A percentile compares a stretch with the other conserved stretches of the same genome.
phyloP scores from a whole-genome alignment of 2,797 vertebrate species.

The Antrozous pallidus region DNA sequence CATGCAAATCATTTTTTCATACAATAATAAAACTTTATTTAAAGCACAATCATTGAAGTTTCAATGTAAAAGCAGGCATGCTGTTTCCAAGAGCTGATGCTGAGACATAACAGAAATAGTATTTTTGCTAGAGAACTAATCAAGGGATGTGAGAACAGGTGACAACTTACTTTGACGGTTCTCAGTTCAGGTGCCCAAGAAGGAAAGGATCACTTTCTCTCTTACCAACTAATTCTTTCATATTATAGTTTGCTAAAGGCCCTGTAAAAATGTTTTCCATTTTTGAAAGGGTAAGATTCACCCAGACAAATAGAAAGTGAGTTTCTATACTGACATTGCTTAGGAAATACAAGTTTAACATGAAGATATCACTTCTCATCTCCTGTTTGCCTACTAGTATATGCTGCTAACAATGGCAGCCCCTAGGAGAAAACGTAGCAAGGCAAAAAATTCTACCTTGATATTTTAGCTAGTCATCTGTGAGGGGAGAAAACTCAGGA shows the following conservation, averaged over 20 bases:
- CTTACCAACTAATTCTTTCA: background rate
- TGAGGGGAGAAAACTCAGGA: background rate
- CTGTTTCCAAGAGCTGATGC: background rate
- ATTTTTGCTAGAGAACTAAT: conserved; percentile 51
- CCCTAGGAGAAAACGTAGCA: background rate
- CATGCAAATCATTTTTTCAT: background rate
- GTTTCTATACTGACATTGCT: background rate
- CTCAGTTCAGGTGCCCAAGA: conserved; percentile 16
- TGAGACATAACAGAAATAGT: background rate
- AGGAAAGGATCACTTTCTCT: conserved; percentile 35
- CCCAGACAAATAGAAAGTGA: background rate
- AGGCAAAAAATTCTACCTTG: background rate
- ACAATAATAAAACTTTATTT: conserved; percentile 17
- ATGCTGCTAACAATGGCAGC: background rate
- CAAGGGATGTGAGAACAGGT: conserved; percentile 10
- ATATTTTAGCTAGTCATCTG: conserved; percentile 11
- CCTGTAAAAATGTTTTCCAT: conserved; percentile 20
- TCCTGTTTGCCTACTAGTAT: background rate
- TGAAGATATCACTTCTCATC: background rate
- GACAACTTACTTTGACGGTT: conserved; percentile 47
- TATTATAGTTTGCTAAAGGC: background rate
- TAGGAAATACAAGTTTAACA: conserved; percentile 34
- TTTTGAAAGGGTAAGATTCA: conserved; percentile 23
- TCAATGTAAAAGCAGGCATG: background rate
- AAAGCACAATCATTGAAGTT: conserved; percentile 4